phyloP scores from a whole-genome alignment of 37 sponge, comb jelly and placozoan species.

The Theonella swinhoei region DNA sequence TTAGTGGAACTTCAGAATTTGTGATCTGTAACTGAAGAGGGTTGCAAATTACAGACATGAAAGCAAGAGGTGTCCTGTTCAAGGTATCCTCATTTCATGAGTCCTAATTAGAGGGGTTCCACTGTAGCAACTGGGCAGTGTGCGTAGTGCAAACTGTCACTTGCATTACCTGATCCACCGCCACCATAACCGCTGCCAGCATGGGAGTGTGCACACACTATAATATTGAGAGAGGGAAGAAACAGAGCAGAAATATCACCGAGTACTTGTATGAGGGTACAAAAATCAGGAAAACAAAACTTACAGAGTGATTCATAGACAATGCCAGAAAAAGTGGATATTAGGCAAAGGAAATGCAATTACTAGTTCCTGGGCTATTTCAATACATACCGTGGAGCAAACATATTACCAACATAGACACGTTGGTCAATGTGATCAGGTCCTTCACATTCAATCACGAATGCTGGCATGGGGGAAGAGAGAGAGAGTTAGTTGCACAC shows the following conservation, averaged over 20 bases:
- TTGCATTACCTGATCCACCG: not conserved
- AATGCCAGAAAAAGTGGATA: not conserved
- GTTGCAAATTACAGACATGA: too few species aligned
- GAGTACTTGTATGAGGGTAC: not conserved
- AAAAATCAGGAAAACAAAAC: not conserved
- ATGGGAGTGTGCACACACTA: too few species aligned
- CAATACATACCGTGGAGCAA: not conserved
- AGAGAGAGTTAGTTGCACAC: not conserved
- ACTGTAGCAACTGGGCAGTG: too few species aligned
- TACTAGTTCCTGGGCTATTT: too few species aligned
- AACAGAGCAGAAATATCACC: not conserved
- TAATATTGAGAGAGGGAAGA: not conserved
- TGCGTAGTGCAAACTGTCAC: too few species aligned
- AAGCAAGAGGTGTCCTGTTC: too few species aligned
- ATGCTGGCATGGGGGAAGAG: not conserved
- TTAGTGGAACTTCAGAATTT: too few species aligned
- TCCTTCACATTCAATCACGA: not conserved
- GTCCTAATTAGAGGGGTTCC: too few species aligned
- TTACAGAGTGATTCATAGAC: too few species aligned
- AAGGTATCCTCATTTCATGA: too few species aligned
- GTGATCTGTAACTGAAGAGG: too few species aligned
- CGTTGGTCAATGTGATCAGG: not conserved
- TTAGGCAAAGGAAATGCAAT: not conserved
- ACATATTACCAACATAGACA: not conserved
- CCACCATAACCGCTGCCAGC: not conserved